A percentile compares a stretch with the other conserved stretches of the same genome.
Evolutionary conservation across 2,797 vertebrate genomes (phyloP).

Genomic region (Chaenodraco wilsoni): DNA sequence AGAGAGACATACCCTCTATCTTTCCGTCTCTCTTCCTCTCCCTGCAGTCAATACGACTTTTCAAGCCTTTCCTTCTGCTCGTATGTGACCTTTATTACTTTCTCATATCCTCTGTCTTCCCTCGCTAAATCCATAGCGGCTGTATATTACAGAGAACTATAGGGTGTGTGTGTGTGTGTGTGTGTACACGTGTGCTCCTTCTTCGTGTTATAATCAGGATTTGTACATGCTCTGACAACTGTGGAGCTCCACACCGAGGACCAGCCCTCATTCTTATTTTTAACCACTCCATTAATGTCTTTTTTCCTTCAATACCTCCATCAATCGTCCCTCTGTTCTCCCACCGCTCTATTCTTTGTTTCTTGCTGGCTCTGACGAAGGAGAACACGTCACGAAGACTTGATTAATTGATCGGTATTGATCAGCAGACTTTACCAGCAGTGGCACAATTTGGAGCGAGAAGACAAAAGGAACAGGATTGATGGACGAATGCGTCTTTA

Average conservation of each 20-base stretch:
- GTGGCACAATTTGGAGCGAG: neutral
- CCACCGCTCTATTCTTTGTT: conserved; percentile 14
- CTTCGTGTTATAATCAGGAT: conserved; percentile 54
- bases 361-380: conserved; percentile 9
- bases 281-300: conserved; percentile 70
- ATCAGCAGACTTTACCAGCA: conserved; percentile 7
- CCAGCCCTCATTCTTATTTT: conserved; percentile 81
- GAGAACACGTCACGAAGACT: conserved; percentile 16
- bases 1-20: conserved; percentile 6
- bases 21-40: conserved; percentile 21
- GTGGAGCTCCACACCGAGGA: conserved; percentile 68
- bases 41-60: conserved; percentile 48
- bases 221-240: conserved; percentile 63
- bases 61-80: conserved; percentile 40
- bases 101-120: neutral
- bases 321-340: conserved; percentile 31
- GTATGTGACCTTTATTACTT: conserved; percentile 41
- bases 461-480: neutral
- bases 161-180: too few relatives aligned
- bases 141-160: neutral
- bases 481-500: conserved; percentile 5
- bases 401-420: conserved; percentile 13
- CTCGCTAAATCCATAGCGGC: neutral
- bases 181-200: neutral
- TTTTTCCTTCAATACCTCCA: conserved; percentile 59